These are phyloP conservation scores for Venustaconcha ellipsiformis DNA, from an alignment of 1,140 invertebrate species.

Conservation along the genomic window DNA sequence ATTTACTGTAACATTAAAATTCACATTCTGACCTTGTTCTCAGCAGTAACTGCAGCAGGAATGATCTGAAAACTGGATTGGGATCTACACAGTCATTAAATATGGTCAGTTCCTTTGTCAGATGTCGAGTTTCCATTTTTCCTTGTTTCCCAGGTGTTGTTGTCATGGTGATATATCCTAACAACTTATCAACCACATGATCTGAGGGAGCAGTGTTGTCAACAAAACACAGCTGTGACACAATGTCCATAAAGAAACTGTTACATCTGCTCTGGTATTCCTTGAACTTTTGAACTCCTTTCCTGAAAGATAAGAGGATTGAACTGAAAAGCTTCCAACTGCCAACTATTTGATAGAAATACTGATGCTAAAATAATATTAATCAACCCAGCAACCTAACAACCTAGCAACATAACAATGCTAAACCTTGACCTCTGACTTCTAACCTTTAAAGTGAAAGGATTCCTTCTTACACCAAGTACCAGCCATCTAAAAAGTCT, in stretches of 20 bases:
- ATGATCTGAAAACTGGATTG: constrained; percentile 49
- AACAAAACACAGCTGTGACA: constrained; percentile 52
- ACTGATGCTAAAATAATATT: neutral
- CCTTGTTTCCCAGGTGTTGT: constrained; percentile 8
- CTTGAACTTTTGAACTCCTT: constrained; percentile 1
- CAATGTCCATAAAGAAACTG: constrained; percentile 54
- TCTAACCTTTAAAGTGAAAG: no score
- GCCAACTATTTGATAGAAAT: neutral
- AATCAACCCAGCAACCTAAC: neutral
- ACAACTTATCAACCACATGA: constrained; percentile 39
- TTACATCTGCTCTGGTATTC: constrained; percentile 39
- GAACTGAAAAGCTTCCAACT: no score
- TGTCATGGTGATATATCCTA: constrained; percentile 39
- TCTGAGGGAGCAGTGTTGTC: constrained; percentile 39
- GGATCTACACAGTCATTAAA: constrained; percentile 47
- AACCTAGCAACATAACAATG: neutral
- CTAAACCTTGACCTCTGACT: neutral
- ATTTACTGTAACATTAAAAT: no score
- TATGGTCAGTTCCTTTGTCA: constrained; percentile 36
- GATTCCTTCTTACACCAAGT: no score
- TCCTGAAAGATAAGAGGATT: constrained; percentile 5
- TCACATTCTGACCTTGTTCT: constrained; percentile 28
- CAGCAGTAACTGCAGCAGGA: constrained; percentile 49
- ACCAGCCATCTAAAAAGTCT: no score
- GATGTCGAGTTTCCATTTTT: neutral